Evolutionary conservation across 2,888 invertebrate genomes (phyloP).

Genomic region (Idaea dimidiata): DNA sequence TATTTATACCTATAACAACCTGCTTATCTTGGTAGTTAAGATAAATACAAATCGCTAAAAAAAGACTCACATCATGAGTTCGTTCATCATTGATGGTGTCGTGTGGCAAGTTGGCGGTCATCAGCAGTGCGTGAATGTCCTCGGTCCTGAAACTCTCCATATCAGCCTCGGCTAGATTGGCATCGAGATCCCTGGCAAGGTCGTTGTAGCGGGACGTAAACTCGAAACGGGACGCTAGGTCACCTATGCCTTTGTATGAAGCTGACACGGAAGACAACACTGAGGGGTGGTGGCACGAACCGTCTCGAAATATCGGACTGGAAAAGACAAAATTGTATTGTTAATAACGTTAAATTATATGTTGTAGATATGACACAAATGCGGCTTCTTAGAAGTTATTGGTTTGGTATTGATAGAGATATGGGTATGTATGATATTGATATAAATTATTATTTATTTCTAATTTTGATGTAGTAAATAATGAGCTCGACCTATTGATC

Average conservation of each 20-base stretch:
- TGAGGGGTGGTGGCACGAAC: constrained; percentile 89
- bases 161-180: constrained; percentile 95
- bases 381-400: not conserved
- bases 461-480: no score
- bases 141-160: constrained; percentile 96
- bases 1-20: no score
- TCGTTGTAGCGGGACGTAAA: constrained; percentile 89
- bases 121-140: constrained; percentile 92
- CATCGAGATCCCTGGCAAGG: constrained; percentile 92
- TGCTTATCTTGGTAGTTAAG: no score
- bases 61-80: constrained; percentile 69
- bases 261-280: constrained; percentile 90
- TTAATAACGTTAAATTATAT: constrained; percentile 10
- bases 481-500: no score
- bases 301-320: constrained; percentile 88
- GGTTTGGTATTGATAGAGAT: no score
- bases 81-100: constrained; percentile 78
- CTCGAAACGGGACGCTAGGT: constrained; percentile 76
- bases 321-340: constrained; percentile 40
- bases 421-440: no score
- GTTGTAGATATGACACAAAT: not conserved
- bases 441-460: no score
- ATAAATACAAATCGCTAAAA: not conserved
- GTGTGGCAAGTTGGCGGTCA: constrained; percentile 86
- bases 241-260: constrained; percentile 87